A percentile compares a stretch with the other conserved stretches of the same genome.
Conservation (phyloP, 2,888 invertebrate genomes). For the Stegophylla sp. region DNA sequence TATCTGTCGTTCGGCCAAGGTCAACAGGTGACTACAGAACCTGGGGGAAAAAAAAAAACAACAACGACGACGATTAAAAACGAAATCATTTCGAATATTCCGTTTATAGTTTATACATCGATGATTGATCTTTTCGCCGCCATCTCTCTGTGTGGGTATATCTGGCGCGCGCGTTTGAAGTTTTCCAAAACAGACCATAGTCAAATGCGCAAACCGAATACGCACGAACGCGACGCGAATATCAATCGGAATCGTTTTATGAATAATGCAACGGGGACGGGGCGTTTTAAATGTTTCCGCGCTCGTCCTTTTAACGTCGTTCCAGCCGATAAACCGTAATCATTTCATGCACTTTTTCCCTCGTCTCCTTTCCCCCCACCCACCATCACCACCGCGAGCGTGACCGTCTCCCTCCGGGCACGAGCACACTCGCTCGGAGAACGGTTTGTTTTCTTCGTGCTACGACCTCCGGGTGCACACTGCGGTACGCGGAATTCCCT, state of each 20-base stretch:
- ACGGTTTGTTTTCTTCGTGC: too few relatives aligned
- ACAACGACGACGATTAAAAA: not conserved
- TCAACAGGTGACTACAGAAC: not conserved
- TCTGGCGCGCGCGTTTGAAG: too few relatives aligned
- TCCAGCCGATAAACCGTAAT: slow-evolving; percentile 41
- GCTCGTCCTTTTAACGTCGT: slow-evolving; percentile 25
- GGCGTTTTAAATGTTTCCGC: slow-evolving; percentile 42
- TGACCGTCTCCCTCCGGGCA: not conserved
- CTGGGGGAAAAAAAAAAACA: not conserved
- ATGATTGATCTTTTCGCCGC: too few relatives aligned
- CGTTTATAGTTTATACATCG: too few relatives aligned
- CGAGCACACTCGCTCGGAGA: too few relatives aligned
- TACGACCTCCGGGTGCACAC: not conserved
- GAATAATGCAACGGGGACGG: slow-evolving; percentile 41
- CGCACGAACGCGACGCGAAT: slow-evolving; percentile 36
- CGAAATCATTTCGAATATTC: slow-evolving; percentile 1
- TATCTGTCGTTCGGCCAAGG: not conserved
- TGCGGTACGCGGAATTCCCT: not conserved
- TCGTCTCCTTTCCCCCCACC: not conserved
- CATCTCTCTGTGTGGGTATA: not conserved
- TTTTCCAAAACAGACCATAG: slow-evolving; percentile 11
- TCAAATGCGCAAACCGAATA: slow-evolving; percentile 20
- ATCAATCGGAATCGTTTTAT: slow-evolving; percentile 41
- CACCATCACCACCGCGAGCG: not conserved
- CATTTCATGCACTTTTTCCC: slow-evolving; percentile 27